Percentiles rank a stretch among this genome's conserved stretches.
Conservation (phyloP, 2,797 vertebrate genomes). For the Gallinago nigripennis region DNA sequence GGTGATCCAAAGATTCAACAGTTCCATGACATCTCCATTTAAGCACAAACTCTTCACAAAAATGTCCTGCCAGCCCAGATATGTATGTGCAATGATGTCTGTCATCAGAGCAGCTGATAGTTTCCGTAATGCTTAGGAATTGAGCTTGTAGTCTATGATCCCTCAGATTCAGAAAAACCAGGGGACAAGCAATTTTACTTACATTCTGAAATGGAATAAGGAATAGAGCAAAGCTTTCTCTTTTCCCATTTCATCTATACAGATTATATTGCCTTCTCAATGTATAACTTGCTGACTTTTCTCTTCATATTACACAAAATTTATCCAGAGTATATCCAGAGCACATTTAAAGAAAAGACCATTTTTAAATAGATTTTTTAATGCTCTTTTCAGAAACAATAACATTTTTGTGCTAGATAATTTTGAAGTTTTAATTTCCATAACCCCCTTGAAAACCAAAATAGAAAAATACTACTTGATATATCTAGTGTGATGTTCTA, state of each 20-base stretch:
- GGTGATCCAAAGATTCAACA: not conserved
- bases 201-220: not conserved
- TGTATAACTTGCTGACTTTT: not conserved
- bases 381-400: not conserved
- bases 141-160: not conserved
- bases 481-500: not conserved
- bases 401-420: not conserved
- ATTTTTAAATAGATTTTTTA: not conserved
- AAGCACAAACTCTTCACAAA: not conserved
- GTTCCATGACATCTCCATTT: not conserved
- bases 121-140: not conserved
- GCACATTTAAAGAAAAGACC: not conserved
- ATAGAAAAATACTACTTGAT: not conserved
- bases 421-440: not conserved
- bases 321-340: not conserved
- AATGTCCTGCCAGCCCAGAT: not conserved
- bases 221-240: not conserved
- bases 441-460: not conserved
- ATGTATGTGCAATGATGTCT: not conserved
- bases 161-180: not conserved
- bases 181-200: not conserved
- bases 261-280: not conserved
- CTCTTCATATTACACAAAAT: not conserved
- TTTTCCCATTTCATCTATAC: not conserved
- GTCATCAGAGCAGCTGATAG: not conserved